Conservation (phyloP, 2,888 invertebrate species). For the Caenorhabditis uteleia region DNA sequence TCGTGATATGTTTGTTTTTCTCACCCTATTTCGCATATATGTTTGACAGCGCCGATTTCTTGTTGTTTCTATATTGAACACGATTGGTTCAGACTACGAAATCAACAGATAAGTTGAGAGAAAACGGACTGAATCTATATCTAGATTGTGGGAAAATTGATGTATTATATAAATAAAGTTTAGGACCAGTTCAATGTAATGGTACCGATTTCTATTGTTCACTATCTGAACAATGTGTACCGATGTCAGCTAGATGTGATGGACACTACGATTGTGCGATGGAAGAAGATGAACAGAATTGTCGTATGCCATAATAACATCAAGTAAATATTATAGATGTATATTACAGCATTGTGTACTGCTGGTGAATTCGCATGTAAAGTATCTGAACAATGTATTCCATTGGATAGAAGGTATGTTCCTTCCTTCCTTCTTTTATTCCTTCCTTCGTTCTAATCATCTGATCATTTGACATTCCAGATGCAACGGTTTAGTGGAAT, state of each 20-base stretch:
- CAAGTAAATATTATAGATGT: neutral
- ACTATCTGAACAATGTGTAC: constrained; percentile 63
- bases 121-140: neutral
- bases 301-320: constrained; percentile 53
- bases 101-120: too few species aligned
- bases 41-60: constrained; percentile 20
- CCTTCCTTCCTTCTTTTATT: too few species aligned
- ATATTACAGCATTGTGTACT: constrained; percentile 61
- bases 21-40: constrained; percentile 7
- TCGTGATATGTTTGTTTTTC: constrained; percentile 28
- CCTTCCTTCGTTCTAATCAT: constrained; percentile 1
- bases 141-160: neutral
- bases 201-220: constrained; percentile 64
- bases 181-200: constrained; percentile 50
- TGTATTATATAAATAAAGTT: constrained; percentile 6
- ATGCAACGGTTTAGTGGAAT: constrained; percentile 68
- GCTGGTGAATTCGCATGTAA: constrained; percentile 67
- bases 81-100: too few species aligned
- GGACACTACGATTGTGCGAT: constrained; percentile 67
- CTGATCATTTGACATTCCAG: constrained; percentile 32
- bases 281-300: constrained; percentile 69
- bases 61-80: too few species aligned
- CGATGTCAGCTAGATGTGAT: constrained; percentile 62
- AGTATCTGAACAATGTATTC: constrained; percentile 68
- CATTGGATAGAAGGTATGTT: constrained; percentile 45